Evolutionary conservation across 2,797 vertebrate species (phyloP).

Genomic region (Mormyrops attenuatus): DNA sequence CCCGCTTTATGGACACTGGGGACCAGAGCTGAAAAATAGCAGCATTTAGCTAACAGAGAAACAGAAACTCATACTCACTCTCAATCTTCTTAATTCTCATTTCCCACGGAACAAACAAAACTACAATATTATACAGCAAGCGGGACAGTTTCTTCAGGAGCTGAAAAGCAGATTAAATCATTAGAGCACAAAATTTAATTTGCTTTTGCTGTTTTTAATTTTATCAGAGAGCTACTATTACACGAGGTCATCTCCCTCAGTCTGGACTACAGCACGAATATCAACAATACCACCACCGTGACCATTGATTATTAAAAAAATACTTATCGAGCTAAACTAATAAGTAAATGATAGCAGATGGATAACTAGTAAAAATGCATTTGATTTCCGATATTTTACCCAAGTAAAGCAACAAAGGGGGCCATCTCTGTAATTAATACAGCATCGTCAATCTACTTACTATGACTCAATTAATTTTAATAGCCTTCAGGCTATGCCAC

Average conservation of each 20-base stretch:
- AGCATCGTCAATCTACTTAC: slow-evolving; percentile 51
- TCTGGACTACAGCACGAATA: not conserved
- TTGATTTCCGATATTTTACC: slow-evolving; percentile 48
- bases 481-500: slow-evolving; percentile 43
- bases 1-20: not conserved
- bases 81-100: slow-evolving; percentile 98
- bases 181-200: not conserved
- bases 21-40: not conserved
- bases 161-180: slow-evolving; percentile 48
- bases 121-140: slow-evolving; percentile 81
- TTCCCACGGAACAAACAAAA: slow-evolving; percentile 94
- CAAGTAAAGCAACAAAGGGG: slow-evolving; percentile 28
- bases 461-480: slow-evolving; percentile 67
- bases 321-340: not conserved
- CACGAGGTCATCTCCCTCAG: not conserved
- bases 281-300: not conserved
- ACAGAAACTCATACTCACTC: slow-evolving; percentile 67
- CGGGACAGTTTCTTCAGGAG: slow-evolving; percentile 84
- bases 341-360: not conserved
- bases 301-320: not conserved
- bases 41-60: not conserved
- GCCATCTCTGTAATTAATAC: slow-evolving; percentile 54
- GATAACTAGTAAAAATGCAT: slow-evolving; percentile 17
- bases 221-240: not conserved
- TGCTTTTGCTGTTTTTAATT: not conserved